These are phyloP conservation scores for Tortricodes alternella DNA, from an alignment of 2,888 invertebrate genomes.

Conservation along the genomic window DNA sequence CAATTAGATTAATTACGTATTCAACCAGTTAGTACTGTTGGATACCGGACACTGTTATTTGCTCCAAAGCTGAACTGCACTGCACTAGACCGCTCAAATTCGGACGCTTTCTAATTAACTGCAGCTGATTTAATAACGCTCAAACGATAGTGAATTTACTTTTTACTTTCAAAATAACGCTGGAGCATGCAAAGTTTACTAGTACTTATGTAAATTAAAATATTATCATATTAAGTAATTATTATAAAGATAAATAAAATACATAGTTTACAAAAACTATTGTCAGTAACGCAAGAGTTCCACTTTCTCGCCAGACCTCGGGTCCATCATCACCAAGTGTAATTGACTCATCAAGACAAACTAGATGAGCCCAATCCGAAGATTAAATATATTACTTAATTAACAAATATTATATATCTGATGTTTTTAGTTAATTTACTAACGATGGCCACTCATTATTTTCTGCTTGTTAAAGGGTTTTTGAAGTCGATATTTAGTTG, in stretches of 20 bases:
- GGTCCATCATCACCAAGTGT: too few species aligned
- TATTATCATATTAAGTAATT: background rate
- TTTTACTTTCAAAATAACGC: background rate
- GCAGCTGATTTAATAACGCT: conserved; percentile 29
- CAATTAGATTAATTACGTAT: conserved; percentile 11
- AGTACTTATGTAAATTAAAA: background rate
- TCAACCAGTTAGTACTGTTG: conserved; percentile 9
- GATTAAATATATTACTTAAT: too few species aligned
- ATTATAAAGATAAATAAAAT: background rate
- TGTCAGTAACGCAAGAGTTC: too few species aligned
- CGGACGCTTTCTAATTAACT: conserved; percentile 28
- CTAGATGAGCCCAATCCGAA: too few species aligned
- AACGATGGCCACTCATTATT: too few species aligned
- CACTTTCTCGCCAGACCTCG: too few species aligned
- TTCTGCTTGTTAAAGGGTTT: too few species aligned
- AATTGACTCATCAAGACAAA: too few species aligned
- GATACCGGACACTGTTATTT: conserved; percentile 10
- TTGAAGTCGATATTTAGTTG: too few species aligned
- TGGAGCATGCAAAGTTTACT: background rate
- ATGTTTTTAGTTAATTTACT: too few species aligned
- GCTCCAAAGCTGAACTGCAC: conserved; percentile 20
- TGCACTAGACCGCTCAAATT: conserved; percentile 8
- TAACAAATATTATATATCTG: too few species aligned
- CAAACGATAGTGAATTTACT: conserved; percentile 14
- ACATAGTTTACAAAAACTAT: too few species aligned